Percentiles rank a stretch among this genome's conserved stretches.
Evolutionary conservation across 2,888 invertebrate species (phyloP).

Genomic region (Mimachlamys varia): DNA sequence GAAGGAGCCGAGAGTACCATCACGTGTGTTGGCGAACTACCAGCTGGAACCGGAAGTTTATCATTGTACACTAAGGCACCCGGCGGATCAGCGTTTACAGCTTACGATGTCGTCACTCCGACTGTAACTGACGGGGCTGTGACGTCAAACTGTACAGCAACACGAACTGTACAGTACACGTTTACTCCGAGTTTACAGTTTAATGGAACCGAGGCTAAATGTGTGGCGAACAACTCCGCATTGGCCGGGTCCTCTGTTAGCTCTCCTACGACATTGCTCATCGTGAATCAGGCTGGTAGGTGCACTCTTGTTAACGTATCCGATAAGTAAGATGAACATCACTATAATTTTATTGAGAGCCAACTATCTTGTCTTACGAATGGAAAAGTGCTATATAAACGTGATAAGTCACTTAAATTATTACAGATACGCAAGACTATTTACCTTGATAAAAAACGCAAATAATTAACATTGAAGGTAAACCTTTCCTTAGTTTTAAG

Average conservation of each 20-base stretch:
- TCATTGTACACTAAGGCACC: background rate
- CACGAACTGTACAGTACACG: background rate
- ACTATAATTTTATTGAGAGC: too few species aligned
- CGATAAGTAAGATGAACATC: too few species aligned
- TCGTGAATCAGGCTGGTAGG: background rate
- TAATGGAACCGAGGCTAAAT: constrained; percentile 9
- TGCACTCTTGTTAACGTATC: background rate
- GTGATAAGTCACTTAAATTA: too few species aligned
- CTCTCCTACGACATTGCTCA: background rate
- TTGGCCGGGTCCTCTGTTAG: background rate
- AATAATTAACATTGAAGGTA: too few species aligned
- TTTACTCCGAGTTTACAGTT: background rate
- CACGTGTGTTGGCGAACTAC: background rate
- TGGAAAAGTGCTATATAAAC: too few species aligned
- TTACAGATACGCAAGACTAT: too few species aligned
- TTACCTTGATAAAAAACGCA: too few species aligned
- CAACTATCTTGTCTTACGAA: too few species aligned
- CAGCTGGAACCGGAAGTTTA: background rate
- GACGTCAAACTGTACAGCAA: background rate
- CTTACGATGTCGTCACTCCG: background rate
- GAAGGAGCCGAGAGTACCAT: background rate
- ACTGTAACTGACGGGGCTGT: background rate
- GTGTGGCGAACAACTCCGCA: constrained; percentile 1
- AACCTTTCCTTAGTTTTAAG: too few species aligned
- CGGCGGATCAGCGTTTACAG: background rate